phyloP scores from a whole-genome alignment of 2,888 invertebrate species.

The Acanthococcus lagerstroemiae region DNA sequence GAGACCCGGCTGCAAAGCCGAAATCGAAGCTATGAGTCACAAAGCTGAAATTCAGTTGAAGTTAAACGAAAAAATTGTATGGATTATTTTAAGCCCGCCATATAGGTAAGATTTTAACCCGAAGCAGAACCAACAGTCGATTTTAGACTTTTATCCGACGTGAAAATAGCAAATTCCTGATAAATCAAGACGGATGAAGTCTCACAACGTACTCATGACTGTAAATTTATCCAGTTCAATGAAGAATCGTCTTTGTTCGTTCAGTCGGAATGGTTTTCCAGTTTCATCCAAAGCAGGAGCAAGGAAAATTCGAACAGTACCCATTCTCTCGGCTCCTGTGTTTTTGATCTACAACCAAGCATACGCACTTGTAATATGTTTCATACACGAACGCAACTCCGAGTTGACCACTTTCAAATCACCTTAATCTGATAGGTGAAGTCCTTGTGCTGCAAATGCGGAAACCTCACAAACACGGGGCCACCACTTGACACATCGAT shows the following conservation, averaged over 20 bases:
- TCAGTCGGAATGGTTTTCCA: slow-evolving; percentile 51
- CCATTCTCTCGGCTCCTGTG: slow-evolving; percentile 43
- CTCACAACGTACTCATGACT: slow-evolving; percentile 49
- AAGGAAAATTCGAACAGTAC: slow-evolving; percentile 60
- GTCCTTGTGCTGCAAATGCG: slow-evolving; percentile 64
- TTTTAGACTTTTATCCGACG: too few species aligned
- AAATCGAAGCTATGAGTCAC: too few species aligned
- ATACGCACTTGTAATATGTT: too few species aligned
- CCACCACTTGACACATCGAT: slow-evolving; percentile 62
- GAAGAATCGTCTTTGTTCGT: slow-evolving; percentile 54
- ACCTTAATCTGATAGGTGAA: slow-evolving; percentile 53
- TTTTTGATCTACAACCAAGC: slow-evolving; percentile 36
- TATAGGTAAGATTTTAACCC: neutral
- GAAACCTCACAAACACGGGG: slow-evolving; percentile 59
- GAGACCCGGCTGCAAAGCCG: too few species aligned
- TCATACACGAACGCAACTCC: too few species aligned
- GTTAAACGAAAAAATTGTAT: too few species aligned
- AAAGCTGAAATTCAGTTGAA: too few species aligned
- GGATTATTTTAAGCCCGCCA: neutral
- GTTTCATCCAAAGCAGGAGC: slow-evolving; percentile 56
- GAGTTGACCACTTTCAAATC: too few species aligned
- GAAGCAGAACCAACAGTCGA: too few species aligned
- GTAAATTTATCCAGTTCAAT: slow-evolving; percentile 64
- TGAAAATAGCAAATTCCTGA: too few species aligned
- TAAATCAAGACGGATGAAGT: too few species aligned